These are phyloP conservation scores for Vireo griseus DNA, from an alignment of 2,797 vertebrate species.

Conservation along the genomic window DNA sequence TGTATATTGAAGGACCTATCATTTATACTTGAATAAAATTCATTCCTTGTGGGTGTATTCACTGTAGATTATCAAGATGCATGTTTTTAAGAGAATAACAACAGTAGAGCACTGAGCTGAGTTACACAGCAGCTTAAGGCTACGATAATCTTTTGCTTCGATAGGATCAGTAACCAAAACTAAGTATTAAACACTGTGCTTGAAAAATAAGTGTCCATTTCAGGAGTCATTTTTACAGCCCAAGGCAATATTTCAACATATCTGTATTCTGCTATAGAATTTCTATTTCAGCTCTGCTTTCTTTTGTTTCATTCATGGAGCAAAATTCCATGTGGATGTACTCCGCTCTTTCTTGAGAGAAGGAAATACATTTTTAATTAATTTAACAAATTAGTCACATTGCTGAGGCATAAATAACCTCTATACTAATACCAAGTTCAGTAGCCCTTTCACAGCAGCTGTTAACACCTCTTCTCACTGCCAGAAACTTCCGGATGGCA, in stretches of 20 bases:
- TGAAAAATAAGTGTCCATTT: neutral
- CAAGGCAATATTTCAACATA: neutral
- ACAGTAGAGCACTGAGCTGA: neutral
- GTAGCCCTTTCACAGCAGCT: slow-evolving; percentile 18
- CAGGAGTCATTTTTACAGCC: neutral
- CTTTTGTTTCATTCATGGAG: neutral
- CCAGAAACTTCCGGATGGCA: slow-evolving; percentile 30
- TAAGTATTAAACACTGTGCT: neutral
- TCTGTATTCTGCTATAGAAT: neutral
- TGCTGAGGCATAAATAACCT: slow-evolving; percentile 18
- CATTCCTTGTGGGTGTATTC: neutral
- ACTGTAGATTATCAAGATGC: neutral
- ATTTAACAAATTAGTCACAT: neutral
- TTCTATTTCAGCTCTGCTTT: neutral
- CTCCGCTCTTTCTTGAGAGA: neutral
- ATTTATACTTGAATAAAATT: neutral
- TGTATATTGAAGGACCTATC: neutral
- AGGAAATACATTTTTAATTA: slow-evolving; percentile 20
- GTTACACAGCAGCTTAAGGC: neutral
- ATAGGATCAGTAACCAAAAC: neutral
- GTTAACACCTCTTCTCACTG: slow-evolving; percentile 38
- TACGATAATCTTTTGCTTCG: neutral
- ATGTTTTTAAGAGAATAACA: neutral
- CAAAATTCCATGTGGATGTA: neutral
- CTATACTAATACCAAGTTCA: neutral